A percentile compares a stretch with the other conserved stretches of the same genome.
Conservation (phyloP, 2,113 vertebrate genomes). For the Merops nubicus region DNA sequence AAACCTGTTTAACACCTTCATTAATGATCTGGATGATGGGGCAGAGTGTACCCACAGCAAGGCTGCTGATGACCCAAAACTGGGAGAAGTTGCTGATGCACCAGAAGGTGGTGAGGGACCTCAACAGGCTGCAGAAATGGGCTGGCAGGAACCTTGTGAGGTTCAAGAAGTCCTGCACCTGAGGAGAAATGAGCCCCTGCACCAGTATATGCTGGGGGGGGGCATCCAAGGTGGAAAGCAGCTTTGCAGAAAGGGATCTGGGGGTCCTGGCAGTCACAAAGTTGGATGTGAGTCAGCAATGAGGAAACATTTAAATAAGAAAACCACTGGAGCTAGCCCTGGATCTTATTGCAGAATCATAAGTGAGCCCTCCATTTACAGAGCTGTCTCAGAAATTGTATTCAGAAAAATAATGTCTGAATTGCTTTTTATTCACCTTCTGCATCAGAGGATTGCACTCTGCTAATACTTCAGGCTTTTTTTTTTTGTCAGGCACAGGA, state of each 20-base stretch:
- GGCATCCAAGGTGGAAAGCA: background rate
- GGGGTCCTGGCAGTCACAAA: background rate
- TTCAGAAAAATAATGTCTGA: background rate
- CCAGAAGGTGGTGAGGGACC: rapidly evolving
- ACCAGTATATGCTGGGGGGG: background rate
- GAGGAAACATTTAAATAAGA: background rate
- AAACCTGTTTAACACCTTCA: background rate
- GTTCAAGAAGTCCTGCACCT: background rate
- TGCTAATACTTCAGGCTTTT: background rate
- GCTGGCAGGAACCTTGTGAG: background rate
- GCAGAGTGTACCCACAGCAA: background rate
- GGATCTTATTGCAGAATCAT: background rate
- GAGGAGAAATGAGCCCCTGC: background rate
- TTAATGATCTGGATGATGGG: background rate
- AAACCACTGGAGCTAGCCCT: background rate
- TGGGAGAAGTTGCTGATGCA: background rate
- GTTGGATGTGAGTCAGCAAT: background rate
- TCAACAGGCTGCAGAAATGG: background rate
- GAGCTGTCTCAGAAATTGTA: background rate
- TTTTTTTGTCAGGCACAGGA: background rate
- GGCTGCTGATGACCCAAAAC: background rate
- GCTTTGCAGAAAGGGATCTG: background rate
- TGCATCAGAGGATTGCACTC: background rate
- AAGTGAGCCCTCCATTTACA: background rate
- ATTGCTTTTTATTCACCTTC: background rate